Conservation (phyloP, 1,140 invertebrate genomes). For the Nasonia longicornis region DNA sequence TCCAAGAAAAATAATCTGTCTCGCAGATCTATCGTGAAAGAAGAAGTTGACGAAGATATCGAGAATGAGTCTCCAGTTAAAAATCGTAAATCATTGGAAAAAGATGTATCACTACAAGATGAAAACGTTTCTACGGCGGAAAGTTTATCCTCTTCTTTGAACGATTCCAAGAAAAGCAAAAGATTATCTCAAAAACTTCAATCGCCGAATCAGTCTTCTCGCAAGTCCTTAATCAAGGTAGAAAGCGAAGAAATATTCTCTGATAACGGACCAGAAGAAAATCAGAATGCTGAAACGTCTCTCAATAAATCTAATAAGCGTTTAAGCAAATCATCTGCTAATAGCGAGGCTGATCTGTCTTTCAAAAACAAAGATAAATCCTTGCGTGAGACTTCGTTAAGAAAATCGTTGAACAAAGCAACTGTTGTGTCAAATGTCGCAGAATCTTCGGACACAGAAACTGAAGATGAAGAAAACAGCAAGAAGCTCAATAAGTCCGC, state of each 20-base stretch:
- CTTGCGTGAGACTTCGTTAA: not conserved
- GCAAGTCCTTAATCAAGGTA: not conserved
- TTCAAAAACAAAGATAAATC: conserved; percentile 15
- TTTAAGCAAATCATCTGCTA: not conserved
- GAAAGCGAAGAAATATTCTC: not conserved
- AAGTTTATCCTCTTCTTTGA: not conserved
- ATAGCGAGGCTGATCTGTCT: not conserved
- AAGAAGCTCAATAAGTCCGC: not conserved
- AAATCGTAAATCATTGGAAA: conserved; percentile 12
- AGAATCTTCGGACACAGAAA: not conserved
- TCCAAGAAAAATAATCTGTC: conserved; percentile 2
- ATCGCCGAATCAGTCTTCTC: not conserved
- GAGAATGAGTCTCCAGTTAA: not conserved
- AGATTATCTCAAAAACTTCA: not conserved
- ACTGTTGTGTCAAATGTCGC: no score
- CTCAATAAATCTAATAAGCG: not conserved
- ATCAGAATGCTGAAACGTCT: not conserved
- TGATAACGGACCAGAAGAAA: not conserved
- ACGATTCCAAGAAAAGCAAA: not conserved
- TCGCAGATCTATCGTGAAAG: not conserved
- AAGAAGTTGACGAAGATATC: not conserved
- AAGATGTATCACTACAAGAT: not conserved
- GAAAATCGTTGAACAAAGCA: not conserved
- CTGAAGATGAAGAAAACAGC: not conserved
- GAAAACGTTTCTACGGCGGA: not conserved